Percentiles rank a stretch among this genome's conserved stretches.
phyloP scores from a whole-genome alignment of 2,888 invertebrate species.

The Callinectes sapidus region DNA sequence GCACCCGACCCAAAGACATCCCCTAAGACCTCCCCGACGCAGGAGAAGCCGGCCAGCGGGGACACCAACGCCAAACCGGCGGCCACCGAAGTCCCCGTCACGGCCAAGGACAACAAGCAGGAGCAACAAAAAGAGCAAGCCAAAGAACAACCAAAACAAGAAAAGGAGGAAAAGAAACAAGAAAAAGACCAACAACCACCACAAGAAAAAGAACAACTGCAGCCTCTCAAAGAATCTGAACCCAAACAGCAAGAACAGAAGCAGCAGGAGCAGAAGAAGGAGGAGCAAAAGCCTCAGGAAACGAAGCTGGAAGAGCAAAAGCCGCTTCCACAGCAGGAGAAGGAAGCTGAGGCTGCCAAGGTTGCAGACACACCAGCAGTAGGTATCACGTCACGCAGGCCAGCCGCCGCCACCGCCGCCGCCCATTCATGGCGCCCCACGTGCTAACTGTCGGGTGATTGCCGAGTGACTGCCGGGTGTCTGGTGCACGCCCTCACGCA shows the following conservation, averaged over 20 bases:
- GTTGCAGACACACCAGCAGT: background rate
- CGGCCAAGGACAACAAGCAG: background rate
- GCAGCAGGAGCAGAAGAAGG: background rate
- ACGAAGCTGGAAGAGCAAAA: background rate
- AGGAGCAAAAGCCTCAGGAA: background rate
- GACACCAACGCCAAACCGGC: background rate
- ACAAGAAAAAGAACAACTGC: background rate
- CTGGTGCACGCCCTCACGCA: background rate
- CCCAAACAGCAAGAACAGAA: background rate
- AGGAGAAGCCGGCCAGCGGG: background rate
- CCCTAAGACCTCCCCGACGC: background rate
- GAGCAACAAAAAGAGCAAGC: background rate
- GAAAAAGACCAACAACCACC: background rate
- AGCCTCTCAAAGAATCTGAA: background rate
- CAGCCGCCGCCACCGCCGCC: background rate
- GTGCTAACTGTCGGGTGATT: background rate
- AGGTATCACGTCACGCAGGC: background rate
- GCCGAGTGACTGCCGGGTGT: background rate
- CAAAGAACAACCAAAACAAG: conserved; percentile 4
- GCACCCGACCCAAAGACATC: background rate
- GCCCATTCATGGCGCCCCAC: conserved; percentile 11
- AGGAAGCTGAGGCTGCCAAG: background rate
- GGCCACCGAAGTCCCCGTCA: background rate
- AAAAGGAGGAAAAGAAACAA: background rate
- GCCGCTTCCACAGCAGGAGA: background rate